Conservation (phyloP, 2,888 invertebrate species). For the Trisateles emortualis region DNA sequence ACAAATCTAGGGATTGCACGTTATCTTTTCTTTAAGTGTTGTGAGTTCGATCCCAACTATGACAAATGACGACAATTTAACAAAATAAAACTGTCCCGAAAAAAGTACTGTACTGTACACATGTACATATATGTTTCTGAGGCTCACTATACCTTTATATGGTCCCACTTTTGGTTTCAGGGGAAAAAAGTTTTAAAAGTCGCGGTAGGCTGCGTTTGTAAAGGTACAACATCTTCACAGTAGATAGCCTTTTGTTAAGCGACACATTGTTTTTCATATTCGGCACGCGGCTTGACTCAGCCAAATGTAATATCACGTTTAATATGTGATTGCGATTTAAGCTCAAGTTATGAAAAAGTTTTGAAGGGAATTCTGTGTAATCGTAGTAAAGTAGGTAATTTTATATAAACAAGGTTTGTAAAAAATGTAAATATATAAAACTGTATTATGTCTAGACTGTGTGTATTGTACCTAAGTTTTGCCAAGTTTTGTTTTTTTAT, state of each 20-base stretch:
- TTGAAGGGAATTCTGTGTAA: not conserved
- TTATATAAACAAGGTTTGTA: not conserved
- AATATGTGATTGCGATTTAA: slow-evolving; percentile 14
- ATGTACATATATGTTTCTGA: not conserved
- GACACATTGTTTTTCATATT: slow-evolving; percentile 14
- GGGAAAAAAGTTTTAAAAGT: slow-evolving; percentile 6
- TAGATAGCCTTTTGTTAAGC: slow-evolving; percentile 21
- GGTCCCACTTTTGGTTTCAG: not conserved
- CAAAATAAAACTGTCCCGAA: not conserved
- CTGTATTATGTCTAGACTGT: too few species aligned
- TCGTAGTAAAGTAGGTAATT: not conserved
- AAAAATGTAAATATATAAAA: too few species aligned
- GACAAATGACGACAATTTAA: not conserved
- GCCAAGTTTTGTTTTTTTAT: too few species aligned
- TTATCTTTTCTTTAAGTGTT: too few species aligned
- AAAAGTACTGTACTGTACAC: slow-evolving; percentile 1
- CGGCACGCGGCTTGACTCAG: slow-evolving; percentile 1
- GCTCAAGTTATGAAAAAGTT: slow-evolving; percentile 9
- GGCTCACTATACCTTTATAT: not conserved
- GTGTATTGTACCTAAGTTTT: too few species aligned
- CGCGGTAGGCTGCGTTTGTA: slow-evolving; percentile 6
- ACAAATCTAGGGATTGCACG: too few species aligned
- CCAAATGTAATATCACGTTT: slow-evolving; percentile 11
- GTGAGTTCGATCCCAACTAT: too few species aligned
- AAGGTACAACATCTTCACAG: slow-evolving; percentile 14